Evolutionary conservation across 2,888 invertebrate species (phyloP).

Genomic region (Nomada hirtipes): DNA sequence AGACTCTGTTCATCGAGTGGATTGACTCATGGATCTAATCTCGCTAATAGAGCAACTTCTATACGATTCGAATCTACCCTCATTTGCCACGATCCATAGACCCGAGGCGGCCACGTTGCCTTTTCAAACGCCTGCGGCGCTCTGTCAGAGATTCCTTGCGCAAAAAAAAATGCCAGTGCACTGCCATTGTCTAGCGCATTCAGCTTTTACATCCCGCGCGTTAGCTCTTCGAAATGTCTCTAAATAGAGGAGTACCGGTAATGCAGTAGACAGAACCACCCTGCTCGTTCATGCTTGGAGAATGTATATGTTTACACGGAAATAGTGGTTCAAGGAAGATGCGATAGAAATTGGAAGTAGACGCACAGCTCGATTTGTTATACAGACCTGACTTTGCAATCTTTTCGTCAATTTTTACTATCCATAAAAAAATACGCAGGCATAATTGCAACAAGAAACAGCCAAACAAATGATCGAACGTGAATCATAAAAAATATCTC

Average conservation of each 20-base stretch:
- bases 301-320: neutral
- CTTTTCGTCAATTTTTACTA: too few relatives aligned
- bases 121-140: slow-evolving; percentile 47
- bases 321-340: too few relatives aligned
- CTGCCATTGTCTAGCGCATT: slow-evolving; percentile 44
- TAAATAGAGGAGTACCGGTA: slow-evolving; percentile 26
- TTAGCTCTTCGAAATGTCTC: slow-evolving; percentile 27
- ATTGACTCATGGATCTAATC: slow-evolving; percentile 71
- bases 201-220: slow-evolving; percentile 39
- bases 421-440: too few relatives aligned
- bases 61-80: slow-evolving; percentile 44
- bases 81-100: slow-evolving; percentile 37
- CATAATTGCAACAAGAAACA: too few relatives aligned
- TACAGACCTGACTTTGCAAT: too few relatives aligned
- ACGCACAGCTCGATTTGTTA: too few relatives aligned
- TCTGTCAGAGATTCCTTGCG: slow-evolving; percentile 41
- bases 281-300: neutral
- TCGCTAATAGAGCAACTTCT: slow-evolving; percentile 72
- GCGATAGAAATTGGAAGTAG: neutral
- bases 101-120: slow-evolving; percentile 23
- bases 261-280: too few relatives aligned
- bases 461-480: too few relatives aligned
- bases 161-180: slow-evolving; percentile 30
- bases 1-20: slow-evolving; percentile 41
- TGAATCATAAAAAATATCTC: too few relatives aligned